Evolutionary conservation across 2,888 invertebrate genomes (phyloP).

Genomic region (Agrochola circellaris): DNA sequence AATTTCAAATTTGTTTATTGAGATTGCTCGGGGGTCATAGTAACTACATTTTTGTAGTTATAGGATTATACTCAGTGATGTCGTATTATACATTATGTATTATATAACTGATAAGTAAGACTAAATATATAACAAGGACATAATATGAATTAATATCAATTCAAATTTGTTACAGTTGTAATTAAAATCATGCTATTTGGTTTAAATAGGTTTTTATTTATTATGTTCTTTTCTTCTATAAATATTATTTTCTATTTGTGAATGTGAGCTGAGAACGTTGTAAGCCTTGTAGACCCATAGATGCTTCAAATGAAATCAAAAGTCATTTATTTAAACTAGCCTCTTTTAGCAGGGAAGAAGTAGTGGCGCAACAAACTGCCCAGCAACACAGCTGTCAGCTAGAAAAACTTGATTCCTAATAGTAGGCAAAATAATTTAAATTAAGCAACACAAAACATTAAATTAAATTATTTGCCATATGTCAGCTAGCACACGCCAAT

Average conservation of each 20-base stretch:
- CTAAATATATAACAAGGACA: not conserved
- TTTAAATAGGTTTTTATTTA: not conserved
- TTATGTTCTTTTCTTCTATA: not conserved
- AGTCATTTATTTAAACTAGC: too few relatives aligned
- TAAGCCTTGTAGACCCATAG: not conserved
- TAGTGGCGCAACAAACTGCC: too few relatives aligned
- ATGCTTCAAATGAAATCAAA: too few relatives aligned
- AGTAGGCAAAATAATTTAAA: too few relatives aligned
- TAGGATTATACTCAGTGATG: not conserved
- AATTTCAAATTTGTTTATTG: too few relatives aligned
- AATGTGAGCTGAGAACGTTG: not conserved
- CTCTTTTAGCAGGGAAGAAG: too few relatives aligned
- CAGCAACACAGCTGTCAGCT: too few relatives aligned
- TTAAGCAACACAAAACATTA: too few relatives aligned
- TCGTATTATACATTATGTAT: not conserved
- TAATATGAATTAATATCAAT: not conserved
- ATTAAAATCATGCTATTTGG: not conserved
- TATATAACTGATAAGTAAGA: not conserved
- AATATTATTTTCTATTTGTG: not conserved
- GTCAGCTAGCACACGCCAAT: too few relatives aligned
- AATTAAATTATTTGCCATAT: too few relatives aligned
- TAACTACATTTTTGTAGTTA: not conserved
- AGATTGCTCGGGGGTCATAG: not conserved
- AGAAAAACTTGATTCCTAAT: too few relatives aligned
- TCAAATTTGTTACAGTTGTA: not conserved